Conservation (phyloP, 2,113 vertebrate genomes). For the Fregata magnificens region DNA sequence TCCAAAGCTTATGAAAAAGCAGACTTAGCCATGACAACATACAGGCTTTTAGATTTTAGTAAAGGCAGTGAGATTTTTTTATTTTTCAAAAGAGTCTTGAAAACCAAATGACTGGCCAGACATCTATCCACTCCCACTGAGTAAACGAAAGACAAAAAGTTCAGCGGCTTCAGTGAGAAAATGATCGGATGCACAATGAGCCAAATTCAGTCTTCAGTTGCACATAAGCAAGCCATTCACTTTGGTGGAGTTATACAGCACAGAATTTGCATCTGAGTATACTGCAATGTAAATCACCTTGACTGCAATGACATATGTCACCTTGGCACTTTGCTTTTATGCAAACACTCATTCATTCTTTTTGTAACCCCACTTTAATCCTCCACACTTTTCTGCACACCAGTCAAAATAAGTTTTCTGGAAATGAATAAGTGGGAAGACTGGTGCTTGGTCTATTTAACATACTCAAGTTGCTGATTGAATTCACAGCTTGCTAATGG, state of each 20-base stretch:
- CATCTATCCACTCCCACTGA: neutral
- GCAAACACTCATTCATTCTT: conserved; percentile 33
- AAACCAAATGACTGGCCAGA: neutral
- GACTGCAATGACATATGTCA: conserved; percentile 42
- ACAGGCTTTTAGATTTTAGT: neutral
- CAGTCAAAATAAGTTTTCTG: conserved; percentile 48
- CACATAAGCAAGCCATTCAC: conserved; percentile 36
- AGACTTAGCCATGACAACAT: no score
- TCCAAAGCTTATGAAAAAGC: neutral
- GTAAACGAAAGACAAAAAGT: neutral
- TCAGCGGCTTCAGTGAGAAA: neutral
- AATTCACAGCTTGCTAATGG: conserved; percentile 23
- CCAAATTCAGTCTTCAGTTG: neutral
- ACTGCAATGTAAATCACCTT: conserved; percentile 29
- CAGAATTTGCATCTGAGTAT: conserved; percentile 46
- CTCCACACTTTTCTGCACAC: conserved; percentile 17
- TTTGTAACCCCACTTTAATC: conserved; percentile 23
- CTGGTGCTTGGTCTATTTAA: neutral
- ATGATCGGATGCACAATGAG: neutral
- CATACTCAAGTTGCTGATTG: conserved; percentile 3
- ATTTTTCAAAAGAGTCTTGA: neutral
- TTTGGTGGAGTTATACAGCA: neutral
- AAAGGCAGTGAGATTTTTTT: neutral
- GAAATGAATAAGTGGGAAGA: neutral
- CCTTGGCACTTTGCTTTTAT: conserved; percentile 9